Conservation (phyloP, 2,797 vertebrate genomes). For the Ptychadena robeensis region DNA sequence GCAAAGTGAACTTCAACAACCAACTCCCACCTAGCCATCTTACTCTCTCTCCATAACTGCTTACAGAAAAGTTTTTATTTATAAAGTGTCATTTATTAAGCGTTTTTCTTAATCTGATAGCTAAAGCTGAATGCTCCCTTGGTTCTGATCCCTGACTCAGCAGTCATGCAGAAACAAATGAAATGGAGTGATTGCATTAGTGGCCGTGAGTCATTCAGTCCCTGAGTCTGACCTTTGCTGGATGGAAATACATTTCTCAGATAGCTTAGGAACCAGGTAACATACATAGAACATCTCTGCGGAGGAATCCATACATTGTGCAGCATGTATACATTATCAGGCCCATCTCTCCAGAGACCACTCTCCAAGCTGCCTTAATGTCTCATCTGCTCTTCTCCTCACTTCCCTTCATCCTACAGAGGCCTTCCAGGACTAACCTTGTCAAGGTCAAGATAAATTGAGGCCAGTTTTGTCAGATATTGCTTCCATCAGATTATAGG, state of each 20-base stretch:
- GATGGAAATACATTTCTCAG: background rate
- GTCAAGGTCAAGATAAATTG: conserved; percentile 29
- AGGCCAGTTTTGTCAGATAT: conserved; percentile 11
- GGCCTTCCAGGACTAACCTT: conserved; percentile 2
- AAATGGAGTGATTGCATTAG: background rate
- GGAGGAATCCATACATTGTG: background rate
- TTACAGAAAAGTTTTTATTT: background rate
- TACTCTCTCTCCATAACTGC: background rate
- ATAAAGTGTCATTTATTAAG: background rate
- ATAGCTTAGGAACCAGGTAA: background rate
- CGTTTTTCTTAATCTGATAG: background rate
- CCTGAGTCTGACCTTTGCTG: background rate
- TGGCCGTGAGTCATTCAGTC: background rate
- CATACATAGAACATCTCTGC: background rate
- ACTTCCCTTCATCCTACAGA: background rate
- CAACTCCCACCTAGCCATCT: background rate
- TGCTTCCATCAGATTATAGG: background rate
- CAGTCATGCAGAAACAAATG: background rate
- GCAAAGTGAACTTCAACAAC: too few relatives aligned
- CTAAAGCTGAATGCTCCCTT: background rate
- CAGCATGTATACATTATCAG: background rate
- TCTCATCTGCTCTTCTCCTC: background rate
- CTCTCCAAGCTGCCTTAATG: background rate
- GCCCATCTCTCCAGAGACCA: conserved; percentile 5
- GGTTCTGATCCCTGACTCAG: background rate